Evolutionary conservation across 2,113 vertebrate species (phyloP), one percentile per base, ranked within the genome.

Genomic region (Indri indri): DNA sequence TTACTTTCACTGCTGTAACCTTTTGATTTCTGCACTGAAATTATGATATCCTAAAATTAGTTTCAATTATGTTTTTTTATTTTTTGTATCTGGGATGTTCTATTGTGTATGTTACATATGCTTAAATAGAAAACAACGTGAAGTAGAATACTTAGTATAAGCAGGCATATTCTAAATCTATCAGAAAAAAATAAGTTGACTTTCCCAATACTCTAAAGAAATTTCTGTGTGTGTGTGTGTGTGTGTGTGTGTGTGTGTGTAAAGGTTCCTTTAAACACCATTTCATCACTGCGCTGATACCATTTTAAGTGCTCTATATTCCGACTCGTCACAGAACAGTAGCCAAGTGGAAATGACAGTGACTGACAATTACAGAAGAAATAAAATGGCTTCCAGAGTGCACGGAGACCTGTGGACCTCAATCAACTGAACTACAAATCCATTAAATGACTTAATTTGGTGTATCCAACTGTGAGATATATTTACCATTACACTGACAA

Each of bases 381-480:
- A 98, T 98, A 96, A 98, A 96, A 97, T 97, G 97, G 80, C 96
- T 98, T 96, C 98, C 92, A 98, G 77, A 98, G 93, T 47, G 81
- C 96, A 97, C 45, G 37, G 95, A 98, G 91, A 98, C 94, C 96
- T 92, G 94, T 92, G 61, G 97, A 98, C 98, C 98, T 98, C 98
- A 98, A 98, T 98, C 98, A 98, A 91, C 96, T 96, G 93, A 98
- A 98, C 97, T 97, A 96, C 96, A 98, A 98, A 98, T 96, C 98
- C 98, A 98, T 98, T 98, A 98, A 98, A 97, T 97, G 90, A 98
- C 98, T 98, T 98, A 98, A 98, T 98, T 98, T 98, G 97, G 97
- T 97, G 90, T 96, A 97, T 98, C 96, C 98, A 98, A 98, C 94
- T 98, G 98, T 98, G 96, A 95, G 85, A 95, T 96, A 74, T 96